A percentile compares a stretch with the other conserved stretches of the same genome.
Conservation (phyloP, 1,140 invertebrate genomes). For the Pollicipes pollicipes region DNA sequence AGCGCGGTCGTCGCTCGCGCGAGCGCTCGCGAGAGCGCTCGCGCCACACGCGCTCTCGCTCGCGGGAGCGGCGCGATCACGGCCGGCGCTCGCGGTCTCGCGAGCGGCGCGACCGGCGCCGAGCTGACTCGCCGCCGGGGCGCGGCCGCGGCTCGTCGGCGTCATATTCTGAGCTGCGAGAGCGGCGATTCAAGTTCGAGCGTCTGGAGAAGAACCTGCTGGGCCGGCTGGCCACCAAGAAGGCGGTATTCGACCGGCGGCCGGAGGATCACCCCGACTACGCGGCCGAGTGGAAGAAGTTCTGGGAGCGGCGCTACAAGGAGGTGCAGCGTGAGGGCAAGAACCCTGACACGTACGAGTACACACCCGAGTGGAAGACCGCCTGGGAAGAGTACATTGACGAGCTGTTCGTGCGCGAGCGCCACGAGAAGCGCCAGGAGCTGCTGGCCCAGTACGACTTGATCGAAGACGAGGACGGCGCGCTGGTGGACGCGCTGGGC, state of each 20-base stretch:
- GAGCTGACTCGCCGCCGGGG: background rate
- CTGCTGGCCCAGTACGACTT: constrained; percentile 7
- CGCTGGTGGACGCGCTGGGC: background rate
- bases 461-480: background rate
- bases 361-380: constrained; percentile 66
- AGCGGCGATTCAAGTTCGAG: background rate
- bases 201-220: background rate
- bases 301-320: constrained; percentile 62
- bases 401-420: constrained; percentile 47
- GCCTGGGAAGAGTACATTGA: constrained; percentile 63
- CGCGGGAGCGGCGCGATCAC: too few relatives aligned
- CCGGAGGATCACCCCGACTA: constrained; percentile 70
- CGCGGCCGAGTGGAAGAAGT: constrained; percentile 68
- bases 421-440: constrained; percentile 29
- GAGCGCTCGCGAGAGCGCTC: too few relatives aligned
- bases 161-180: background rate
- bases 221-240: constrained; percentile 1
- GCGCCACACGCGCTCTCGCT: too few relatives aligned
- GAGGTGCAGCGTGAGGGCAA: constrained; percentile 53
- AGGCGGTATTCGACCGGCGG: constrained; percentile 43
- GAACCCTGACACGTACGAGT: constrained; percentile 57
- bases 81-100: background rate
- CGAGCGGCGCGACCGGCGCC: background rate
- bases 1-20: too few relatives aligned
- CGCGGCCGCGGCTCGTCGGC: too few relatives aligned